Evolutionary conservation across 2,797 vertebrate species (phyloP), one percentile per base, ranked within the genome.

Genomic region (Fringilla coelebs): DNA sequence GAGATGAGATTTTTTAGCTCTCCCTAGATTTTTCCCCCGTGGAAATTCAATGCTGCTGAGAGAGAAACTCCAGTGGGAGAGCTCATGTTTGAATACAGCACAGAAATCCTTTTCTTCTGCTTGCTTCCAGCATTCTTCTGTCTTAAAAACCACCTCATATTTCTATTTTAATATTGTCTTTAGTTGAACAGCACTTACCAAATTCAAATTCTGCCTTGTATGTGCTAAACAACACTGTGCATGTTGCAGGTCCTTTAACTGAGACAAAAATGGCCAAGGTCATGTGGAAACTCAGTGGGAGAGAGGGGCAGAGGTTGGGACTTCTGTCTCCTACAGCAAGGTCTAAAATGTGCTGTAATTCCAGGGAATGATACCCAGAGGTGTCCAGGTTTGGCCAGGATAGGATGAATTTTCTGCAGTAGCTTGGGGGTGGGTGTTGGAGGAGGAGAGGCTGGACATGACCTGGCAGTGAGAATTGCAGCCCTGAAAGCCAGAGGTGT

Each of bases 401-500:
- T 6, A 52, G 54, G n/a, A 16, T 24, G 1, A 19, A 28, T 38
- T 45, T 43, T 38, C 28, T 38, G 17, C 45, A 51, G 22, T 19
- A 51, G 6, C 15, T 67, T 36, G 26, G 4, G 10, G 11, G 7
- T 73, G 29, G 11, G 6, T 66, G 45, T 29, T 74, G 54, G 25
- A 40, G 76, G 34, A 19, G 13, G 14, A 46, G 29, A 40, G 40
- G 10, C 40, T 61, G 22, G 54, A 13, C 15, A 4, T 7, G 61
- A 19, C 17, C 40, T 54, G 18, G 54, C 40, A 61, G 52, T 5
- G 20, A 40, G 54, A 18, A 6, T 16, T 26, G 6, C 34, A 67
- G n/a, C 34, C 46, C 54, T 41, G 26, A 36, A 22, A 54, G 12
- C 9, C 54, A 48, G 0, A 0, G 1, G 0, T 14, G 32, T 26